phyloP scores from a whole-genome alignment of 1,140 invertebrate species.

The Odontomachus brunneus region DNA sequence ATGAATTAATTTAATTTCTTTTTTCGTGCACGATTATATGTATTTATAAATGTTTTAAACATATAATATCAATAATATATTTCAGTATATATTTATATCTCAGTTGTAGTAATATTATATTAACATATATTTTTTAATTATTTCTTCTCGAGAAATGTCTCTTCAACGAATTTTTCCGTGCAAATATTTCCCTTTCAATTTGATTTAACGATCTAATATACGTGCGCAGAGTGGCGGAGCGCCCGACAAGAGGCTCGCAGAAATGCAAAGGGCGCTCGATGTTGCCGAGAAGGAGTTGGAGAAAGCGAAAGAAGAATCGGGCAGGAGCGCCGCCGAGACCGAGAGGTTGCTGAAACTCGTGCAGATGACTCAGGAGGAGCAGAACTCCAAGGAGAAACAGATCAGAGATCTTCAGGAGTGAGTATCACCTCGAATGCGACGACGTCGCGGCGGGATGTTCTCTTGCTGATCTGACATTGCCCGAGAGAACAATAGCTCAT shows the following conservation, averaged over 20 bases:
- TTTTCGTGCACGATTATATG: too few species aligned
- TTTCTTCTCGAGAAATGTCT: too few species aligned
- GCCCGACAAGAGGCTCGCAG: conserved; percentile 91
- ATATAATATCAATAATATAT: too few species aligned
- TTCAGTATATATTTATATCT: too few species aligned
- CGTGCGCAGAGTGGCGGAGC: conserved; percentile 89
- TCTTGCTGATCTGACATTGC: not conserved
- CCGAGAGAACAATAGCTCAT: not conserved
- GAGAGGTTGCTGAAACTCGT: conserved; percentile 96
- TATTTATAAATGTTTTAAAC: too few species aligned
- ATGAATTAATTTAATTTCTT: too few species aligned
- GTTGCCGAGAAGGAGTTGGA: conserved; percentile 87
- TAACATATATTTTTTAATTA: too few species aligned
- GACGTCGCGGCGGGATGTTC: not conserved
- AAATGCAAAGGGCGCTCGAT: conserved; percentile 89
- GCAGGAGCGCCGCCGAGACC: conserved; percentile 93
- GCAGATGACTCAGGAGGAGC: conserved; percentile 98
- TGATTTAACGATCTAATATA: not conserved
- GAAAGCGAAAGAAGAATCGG: conserved; percentile 92
- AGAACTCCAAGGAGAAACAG: conserved; percentile 97
- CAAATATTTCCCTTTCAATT: not conserved
- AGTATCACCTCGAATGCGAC: conserved; percentile 81
- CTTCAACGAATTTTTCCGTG: too few species aligned
- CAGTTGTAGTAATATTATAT: too few species aligned
- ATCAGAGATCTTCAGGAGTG: conserved; percentile 98